Percentiles rank a stretch among this genome's conserved stretches.
Evolutionary conservation across 1,140 invertebrate genomes (phyloP).

Genomic region (Chironomus tepperi): DNA sequence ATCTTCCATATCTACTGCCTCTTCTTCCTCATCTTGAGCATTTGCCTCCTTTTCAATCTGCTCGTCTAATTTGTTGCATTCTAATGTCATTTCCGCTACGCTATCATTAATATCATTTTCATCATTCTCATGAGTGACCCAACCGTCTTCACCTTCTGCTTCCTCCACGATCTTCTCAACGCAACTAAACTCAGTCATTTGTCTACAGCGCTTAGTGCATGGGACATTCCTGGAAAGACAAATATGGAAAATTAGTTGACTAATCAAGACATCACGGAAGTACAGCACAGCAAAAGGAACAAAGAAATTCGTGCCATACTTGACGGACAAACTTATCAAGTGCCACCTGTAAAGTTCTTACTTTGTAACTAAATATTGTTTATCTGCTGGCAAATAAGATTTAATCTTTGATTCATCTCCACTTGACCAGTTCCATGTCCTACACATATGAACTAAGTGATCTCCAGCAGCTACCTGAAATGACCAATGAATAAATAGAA

Average conservation of each 20-base stretch:
- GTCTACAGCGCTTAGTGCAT: conserved; percentile 88
- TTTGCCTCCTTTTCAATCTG: conserved; percentile 33
- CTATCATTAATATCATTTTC: conserved; percentile 48
- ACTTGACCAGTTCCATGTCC: conserved; percentile 96
- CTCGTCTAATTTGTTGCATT: conserved; percentile 41
- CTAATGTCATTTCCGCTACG: conserved; percentile 58
- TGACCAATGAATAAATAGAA: conserved; percentile 30
- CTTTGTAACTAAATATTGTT: conserved; percentile 93
- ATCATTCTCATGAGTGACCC: conserved; percentile 79
- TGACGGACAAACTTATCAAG: not conserved
- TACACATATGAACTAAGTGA: conserved; percentile 97
- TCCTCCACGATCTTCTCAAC: conserved; percentile 85
- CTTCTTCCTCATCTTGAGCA: conserved; percentile 69
- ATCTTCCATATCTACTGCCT: conserved; percentile 95
- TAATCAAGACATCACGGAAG: too few species aligned
- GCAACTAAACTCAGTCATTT: conserved; percentile 88
- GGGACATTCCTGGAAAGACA: conserved; percentile 88
- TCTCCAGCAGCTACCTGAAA: conserved; percentile 80
- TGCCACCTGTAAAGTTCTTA: not conserved
- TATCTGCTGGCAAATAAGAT: conserved; percentile 84
- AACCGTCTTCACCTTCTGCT: conserved; percentile 83
- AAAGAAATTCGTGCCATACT: too few species aligned
- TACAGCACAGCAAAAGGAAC: not conserved
- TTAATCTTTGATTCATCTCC: conserved; percentile 81
- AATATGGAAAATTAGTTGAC: too few species aligned